Conservation (phyloP, 2,113 vertebrate species). For the Nanger granti region DNA sequence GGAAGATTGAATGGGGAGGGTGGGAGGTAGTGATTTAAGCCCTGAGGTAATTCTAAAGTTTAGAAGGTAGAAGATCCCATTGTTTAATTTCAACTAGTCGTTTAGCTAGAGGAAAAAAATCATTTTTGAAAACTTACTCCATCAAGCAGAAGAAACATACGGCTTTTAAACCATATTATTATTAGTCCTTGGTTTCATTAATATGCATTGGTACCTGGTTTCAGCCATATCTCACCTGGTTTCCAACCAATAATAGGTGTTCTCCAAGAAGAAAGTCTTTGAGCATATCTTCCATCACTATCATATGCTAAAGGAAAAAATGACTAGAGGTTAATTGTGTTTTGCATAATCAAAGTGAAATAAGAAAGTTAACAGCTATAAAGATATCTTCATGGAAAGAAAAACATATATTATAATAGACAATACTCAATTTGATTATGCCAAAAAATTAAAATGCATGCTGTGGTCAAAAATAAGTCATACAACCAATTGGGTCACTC, state of each 20-base stretch:
- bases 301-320: slow-evolving; percentile 86
- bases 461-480: not conserved
- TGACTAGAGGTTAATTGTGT: not conserved
- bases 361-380: not conserved
- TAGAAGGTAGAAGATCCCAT: not conserved
- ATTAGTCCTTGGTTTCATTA: not conserved
- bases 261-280: slow-evolving; percentile 97
- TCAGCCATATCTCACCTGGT: slow-evolving; percentile 87
- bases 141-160: not conserved
- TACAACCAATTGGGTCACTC: not conserved
- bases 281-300: slow-evolving; percentile 98
- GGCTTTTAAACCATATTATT: not conserved
- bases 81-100: not conserved
- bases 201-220: not conserved
- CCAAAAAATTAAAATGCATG: not conserved
- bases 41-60: not conserved
- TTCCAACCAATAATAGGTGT: slow-evolving; percentile 94
- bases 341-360: not conserved
- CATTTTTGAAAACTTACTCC: not conserved
- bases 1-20: not conserved
- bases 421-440: not conserved
- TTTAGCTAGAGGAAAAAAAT: not conserved
- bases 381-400: not conserved
- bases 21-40: not conserved
- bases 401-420: not conserved